Base-by-base conservation (phyloP, 2,888 invertebrate genomes). In the Calliopum simillimum region DNA sequence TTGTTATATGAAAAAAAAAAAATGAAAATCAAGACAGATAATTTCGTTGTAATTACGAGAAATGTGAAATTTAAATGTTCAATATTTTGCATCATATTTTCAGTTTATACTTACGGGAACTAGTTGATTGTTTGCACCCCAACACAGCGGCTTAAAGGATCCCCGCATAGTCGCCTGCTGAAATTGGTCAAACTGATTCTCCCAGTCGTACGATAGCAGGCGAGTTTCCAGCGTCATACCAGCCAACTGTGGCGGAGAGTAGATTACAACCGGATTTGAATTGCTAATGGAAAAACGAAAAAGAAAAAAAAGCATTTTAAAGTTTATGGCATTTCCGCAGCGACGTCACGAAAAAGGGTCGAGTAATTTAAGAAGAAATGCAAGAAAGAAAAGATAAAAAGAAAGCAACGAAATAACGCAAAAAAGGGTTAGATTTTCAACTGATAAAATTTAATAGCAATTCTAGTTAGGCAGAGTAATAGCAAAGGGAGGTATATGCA, bases 171-270 rank as follows among this genome's bases (percentile, higher is more conserved):
- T 91, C 25, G 89, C 89, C 68, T 89, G 88, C 80, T 90, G 90
- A 80, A 91, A 91, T 79, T 87, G 88, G 74, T 88, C 87, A 81
- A 90, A 91, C 80, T 90, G 89, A 78, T 88, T 88, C 80, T 89
- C 88, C 91, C 90, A 91, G 82, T 91, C 89, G 85, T 90, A 91
- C 62, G 88, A 89, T 71, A 89, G 85, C 63, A 91, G 85, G 69
- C 90, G 87, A 68, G 89, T 88, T 82, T 90, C 91, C 73, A 91
- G 81, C 33, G 90, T 90, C 89, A 90, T 90, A 12, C 89, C 90
- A 11, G 88, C 87, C 71, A 91, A 81, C 73, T 90, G 88, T 5
- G 88, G 84, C 6, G 91, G 91, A n/a, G 89, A 88, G 70, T 88
- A 87, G 80, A 91, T 91, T 76, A 87, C 86, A 74, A 90, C 88